A percentile compares a stretch with the other conserved stretches of the same genome.
phyloP scores from a whole-genome alignment of 2,888 invertebrate genomes.

The Pterostichus madidus region DNA sequence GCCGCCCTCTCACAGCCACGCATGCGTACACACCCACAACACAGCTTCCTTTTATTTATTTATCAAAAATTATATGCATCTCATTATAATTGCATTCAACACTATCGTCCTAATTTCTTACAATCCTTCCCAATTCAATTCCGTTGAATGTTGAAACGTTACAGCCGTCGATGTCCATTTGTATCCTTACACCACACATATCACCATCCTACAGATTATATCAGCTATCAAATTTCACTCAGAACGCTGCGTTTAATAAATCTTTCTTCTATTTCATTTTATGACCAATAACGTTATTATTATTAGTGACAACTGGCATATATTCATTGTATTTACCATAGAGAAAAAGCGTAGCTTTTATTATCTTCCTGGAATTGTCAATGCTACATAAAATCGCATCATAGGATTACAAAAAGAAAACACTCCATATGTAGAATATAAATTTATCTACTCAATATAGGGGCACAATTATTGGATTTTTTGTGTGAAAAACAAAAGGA shows the following conservation, averaged over 20 bases:
- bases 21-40: constrained; percentile 56
- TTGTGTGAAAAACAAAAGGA: constrained; percentile 30
- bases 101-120: not conserved
- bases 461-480: not conserved
- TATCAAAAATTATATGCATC: constrained; percentile 34
- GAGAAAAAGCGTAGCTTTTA: not conserved
- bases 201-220: not conserved
- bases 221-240: not conserved
- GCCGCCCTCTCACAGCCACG: not conserved
- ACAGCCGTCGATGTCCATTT: not conserved
- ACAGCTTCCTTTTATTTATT: constrained; percentile 28
- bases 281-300: not conserved
- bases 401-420: not conserved
- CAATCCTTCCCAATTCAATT: constrained; percentile 17
- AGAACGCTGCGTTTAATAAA: not conserved
- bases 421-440: not conserved
- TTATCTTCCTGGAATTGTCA: constrained; percentile 20
- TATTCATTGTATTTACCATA: too few species aligned
- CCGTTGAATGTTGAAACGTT: not conserved
- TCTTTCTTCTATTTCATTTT: not conserved
- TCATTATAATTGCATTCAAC: not conserved
- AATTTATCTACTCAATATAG: constrained; percentile 17
- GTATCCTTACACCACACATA: not conserved
- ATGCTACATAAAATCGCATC: constrained; percentile 16
- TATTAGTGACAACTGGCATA: not conserved